A percentile compares a stretch with the other conserved stretches of the same genome.
These are phyloP conservation scores for Scelioninae gen. 2 DNA, from an alignment of 2,888 invertebrate genomes.

Conservation along the genomic window DNA sequence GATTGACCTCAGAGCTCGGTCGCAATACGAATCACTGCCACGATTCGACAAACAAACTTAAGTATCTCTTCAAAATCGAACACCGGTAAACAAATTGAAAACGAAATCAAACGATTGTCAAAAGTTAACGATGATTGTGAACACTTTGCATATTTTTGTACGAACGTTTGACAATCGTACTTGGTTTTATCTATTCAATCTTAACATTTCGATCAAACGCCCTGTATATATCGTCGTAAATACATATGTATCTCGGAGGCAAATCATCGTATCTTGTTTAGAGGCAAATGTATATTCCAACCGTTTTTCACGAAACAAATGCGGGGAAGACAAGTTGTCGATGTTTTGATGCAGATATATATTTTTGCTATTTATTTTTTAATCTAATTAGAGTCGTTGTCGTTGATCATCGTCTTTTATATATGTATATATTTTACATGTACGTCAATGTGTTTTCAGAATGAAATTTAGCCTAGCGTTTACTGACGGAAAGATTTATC, in stretches of 20 bases:
- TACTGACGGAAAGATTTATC: constrained; percentile 49
- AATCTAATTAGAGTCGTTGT: constrained; percentile 59
- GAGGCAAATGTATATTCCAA: constrained; percentile 62
- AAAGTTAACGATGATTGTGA: constrained; percentile 24
- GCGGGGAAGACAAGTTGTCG: constrained; percentile 57
- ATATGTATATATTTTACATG: constrained; percentile 61
- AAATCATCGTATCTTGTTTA: constrained; percentile 59
- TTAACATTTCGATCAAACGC: constrained; percentile 41
- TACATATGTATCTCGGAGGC: constrained; percentile 59
- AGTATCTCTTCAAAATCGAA: constrained; percentile 27
- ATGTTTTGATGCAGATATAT: constrained; percentile 61
- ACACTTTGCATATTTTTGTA: constrained; percentile 34
- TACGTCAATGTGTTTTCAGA: constrained; percentile 59
- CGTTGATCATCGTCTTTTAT: constrained; percentile 60
- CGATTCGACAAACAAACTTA: constrained; percentile 35
- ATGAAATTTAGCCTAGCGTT: constrained; percentile 54
- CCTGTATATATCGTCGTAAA: constrained; percentile 56
- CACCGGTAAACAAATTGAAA: constrained; percentile 22
- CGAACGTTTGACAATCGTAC: constrained; percentile 37
- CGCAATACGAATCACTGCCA: constrained; percentile 48
- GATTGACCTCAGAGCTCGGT: constrained; percentile 39
- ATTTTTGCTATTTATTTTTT: constrained; percentile 62
- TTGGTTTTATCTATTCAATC: constrained; percentile 29
- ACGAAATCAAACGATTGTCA: constrained; percentile 29
- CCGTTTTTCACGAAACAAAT: constrained; percentile 60